Percentiles rank a stretch among this genome's conserved stretches.
Conservation (phyloP, 2,888 invertebrate genomes). For the Diaperis boleti region DNA sequence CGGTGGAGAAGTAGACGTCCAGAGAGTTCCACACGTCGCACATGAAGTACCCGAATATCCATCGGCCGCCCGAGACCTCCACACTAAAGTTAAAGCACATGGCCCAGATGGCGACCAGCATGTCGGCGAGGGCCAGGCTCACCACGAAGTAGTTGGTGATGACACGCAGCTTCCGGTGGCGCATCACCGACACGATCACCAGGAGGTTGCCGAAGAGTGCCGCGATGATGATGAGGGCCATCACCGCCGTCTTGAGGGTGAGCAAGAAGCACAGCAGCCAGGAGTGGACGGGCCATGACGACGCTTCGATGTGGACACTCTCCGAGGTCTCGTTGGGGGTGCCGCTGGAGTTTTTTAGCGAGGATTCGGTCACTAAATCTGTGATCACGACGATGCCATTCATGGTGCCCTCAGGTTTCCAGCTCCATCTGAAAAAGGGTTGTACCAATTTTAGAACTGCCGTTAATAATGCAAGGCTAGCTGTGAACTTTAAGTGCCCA, state of each 20-base stretch:
- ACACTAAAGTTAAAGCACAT: conserved; percentile 96
- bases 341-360: conserved; percentile 47
- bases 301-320: conserved; percentile 48
- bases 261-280: conserved; percentile 73
- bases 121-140: conserved; percentile 92
- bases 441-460: background rate
- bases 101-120: conserved; percentile 93
- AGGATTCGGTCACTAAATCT: conserved; percentile 46
- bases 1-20: conserved; percentile 95
- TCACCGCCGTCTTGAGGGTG: conserved; percentile 81
- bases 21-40: conserved; percentile 97
- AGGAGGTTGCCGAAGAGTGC: conserved; percentile 91
- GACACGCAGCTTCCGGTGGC: conserved; percentile 80
- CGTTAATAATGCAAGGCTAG: too few relatives aligned
- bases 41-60: conserved; percentile 92
- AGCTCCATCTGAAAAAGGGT: conserved; percentile 14
- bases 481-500: too few relatives aligned
- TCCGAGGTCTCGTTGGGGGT: conserved; percentile 45
- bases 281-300: conserved; percentile 52
- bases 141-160: conserved; percentile 98
- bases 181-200: conserved; percentile 89
- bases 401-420: conserved; percentile 44
- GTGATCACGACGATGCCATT: conserved; percentile 54
- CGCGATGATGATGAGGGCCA: conserved; percentile 88
- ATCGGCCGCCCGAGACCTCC: conserved; percentile 84